phyloP scores from a whole-genome alignment of 2,797 vertebrate species.

The Podargus strigoides region DNA sequence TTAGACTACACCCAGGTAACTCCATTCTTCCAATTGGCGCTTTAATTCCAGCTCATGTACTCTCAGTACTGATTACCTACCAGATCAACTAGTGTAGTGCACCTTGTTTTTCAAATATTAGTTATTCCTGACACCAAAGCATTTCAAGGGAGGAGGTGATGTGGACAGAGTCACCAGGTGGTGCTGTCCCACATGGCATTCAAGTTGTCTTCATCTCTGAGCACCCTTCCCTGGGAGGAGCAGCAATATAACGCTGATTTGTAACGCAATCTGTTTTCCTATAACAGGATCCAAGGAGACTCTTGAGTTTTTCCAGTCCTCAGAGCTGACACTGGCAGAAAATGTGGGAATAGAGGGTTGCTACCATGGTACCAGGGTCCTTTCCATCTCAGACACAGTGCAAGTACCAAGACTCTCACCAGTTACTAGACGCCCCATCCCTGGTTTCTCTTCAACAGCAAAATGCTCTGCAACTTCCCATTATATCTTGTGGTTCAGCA shows the following conservation, averaged over 20 bases:
- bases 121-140: not conserved
- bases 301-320: not conserved
- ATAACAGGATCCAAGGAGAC: not conserved
- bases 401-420: not conserved
- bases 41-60: not conserved
- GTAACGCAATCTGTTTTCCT: not conserved
- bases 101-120: not conserved
- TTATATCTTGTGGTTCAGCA: not conserved
- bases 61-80: not conserved
- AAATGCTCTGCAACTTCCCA: not conserved
- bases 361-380: not conserved
- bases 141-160: not conserved
- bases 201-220: not conserved
- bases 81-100: not conserved
- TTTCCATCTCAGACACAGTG: not conserved
- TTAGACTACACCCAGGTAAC: not conserved
- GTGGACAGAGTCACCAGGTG: conserved; percentile 3
- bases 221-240: not conserved
- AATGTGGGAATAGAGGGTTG: not conserved
- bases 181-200: conserved; percentile 2
- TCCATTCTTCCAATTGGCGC: not conserved
- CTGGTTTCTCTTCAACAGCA: not conserved
- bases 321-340: not conserved
- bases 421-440: not conserved
- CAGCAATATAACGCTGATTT: not conserved